Conservation (phyloP, 2,888 invertebrate species). For the Ganaspis brasiliensis region DNA sequence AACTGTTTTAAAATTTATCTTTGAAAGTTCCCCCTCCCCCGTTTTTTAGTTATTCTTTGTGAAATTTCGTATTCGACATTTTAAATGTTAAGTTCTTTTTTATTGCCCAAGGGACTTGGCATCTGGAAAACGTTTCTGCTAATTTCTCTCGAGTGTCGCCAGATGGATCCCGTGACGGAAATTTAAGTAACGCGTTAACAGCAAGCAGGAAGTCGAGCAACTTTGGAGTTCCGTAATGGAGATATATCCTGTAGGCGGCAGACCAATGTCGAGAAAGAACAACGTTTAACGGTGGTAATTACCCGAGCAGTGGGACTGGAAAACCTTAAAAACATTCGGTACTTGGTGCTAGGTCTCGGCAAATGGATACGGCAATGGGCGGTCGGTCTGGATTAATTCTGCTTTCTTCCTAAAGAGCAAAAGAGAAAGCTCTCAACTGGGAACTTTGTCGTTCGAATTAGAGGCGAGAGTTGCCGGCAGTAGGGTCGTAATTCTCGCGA, state of each 20-base stretch:
- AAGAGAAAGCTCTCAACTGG: constrained; percentile 38
- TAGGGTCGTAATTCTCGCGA: constrained; percentile 66
- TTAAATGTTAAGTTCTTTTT: too few relatives aligned
- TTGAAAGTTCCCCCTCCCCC: background rate
- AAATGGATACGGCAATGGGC: constrained; percentile 11
- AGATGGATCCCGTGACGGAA: constrained; percentile 26
- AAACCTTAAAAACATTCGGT: constrained; percentile 39
- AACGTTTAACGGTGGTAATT: constrained; percentile 38
- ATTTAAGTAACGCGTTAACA: constrained; percentile 17
- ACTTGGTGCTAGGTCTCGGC: background rate
- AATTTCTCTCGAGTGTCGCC: constrained; percentile 31
- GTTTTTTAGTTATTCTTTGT: background rate
- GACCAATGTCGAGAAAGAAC: constrained; percentile 26
- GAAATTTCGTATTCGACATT: background rate
- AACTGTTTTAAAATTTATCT: background rate
- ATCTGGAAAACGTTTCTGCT: background rate
- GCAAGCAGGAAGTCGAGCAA: constrained; percentile 24
- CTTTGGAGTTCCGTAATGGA: constrained; percentile 35
- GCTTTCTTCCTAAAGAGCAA: constrained; percentile 16
- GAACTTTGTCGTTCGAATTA: constrained; percentile 67
- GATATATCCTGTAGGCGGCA: constrained; percentile 30
- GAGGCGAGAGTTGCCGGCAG: constrained; percentile 63
- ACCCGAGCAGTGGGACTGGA: constrained; percentile 20
- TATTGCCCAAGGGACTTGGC: too few relatives aligned
- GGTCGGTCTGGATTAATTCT: constrained; percentile 18